Base-by-base conservation (phyloP, 1,140 invertebrate genomes). In the Chlorops oryzae region DNA sequence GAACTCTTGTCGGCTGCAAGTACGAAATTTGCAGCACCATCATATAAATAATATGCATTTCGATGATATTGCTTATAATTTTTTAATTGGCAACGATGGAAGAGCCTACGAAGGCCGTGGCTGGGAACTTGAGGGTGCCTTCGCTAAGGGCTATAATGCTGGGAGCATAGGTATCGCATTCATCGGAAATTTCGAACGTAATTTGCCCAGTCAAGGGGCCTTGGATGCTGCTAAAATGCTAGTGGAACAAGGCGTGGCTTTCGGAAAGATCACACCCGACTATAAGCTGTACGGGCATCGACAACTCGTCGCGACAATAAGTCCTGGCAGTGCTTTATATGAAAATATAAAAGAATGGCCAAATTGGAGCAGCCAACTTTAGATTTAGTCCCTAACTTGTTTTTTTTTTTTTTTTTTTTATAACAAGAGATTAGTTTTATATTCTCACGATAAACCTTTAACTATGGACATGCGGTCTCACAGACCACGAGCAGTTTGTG, bases 1-100 rank as follows among this genome's bases (percentile, higher is more conserved):
- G 50, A 38, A 41, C 5, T 21, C 5, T 22, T 52, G 50, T 23
- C 22, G 35, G 20, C 50, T 40, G 13, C 52, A 72, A 10, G 74
- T 83, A 1, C 70, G 72, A 15, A 56, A 48, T 2, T 76, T 81
- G 22, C 81, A 84, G 53, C 57, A 73, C 6, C 70, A 72, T 3
- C 80, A 81, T 49, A 75, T 82, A 57, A 70, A 75, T 2, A 23
- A 47, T 39, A 6, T 57, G 52, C 6, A 60, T 58, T 44, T 81
- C 72, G 61, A 57, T 37, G 82, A 84, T 52, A 81, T 84, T 12
- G 74, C 73, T 1, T 83, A 79, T 39, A 82, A 75, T 54, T 85
- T 84, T 54, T 58, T 85, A 10, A 77, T 86, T 38, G 83, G 82
- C 9, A 80, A 79, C 39, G 83, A 85, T 66, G 82, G 82, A 0